Evolutionary conservation across 2,888 invertebrate species (phyloP).

Genomic region (Zhengitettix transpicula): DNA sequence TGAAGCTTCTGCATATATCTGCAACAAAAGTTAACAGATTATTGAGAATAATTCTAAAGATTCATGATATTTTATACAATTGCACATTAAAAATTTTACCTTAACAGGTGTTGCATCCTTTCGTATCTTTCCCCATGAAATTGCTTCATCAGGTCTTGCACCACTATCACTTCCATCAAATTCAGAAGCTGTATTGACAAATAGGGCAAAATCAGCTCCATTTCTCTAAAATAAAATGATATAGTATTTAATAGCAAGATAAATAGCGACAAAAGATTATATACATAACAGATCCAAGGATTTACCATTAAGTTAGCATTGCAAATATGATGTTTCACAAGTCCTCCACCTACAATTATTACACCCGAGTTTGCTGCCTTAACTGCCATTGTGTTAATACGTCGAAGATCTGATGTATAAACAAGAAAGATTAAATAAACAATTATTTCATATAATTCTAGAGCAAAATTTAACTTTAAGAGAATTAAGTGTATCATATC

Average conservation of each 20-base stretch:
- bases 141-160: constrained; percentile 93
- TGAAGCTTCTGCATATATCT: constrained; percentile 83
- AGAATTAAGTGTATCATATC: too few relatives aligned
- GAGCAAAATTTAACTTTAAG: too few relatives aligned
- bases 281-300: not conserved
- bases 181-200: constrained; percentile 86
- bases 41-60: too few relatives aligned
- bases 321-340: constrained; percentile 98
- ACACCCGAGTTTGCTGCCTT: constrained; percentile 88
- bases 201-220: constrained; percentile 91
- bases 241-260: not conserved
- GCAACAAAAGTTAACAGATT: constrained; percentile 6
- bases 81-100: constrained; percentile 23
- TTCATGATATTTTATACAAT: too few relatives aligned
- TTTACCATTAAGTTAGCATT: constrained; percentile 95
- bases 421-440: not conserved
- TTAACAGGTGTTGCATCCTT: constrained; percentile 80
- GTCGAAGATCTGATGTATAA: constrained; percentile 49
- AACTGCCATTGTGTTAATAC: constrained; percentile 86
- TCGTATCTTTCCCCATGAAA: constrained; percentile 97
- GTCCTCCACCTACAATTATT: constrained; percentile 89
- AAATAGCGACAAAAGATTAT: not conserved
- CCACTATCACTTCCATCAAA: constrained; percentile 98
- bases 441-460: not conserved
- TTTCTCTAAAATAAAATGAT: constrained; percentile 47